These are phyloP conservation scores for Actenoides lindsayi DNA, from an alignment of 2,113 vertebrate genomes.

Conservation along the genomic window DNA sequence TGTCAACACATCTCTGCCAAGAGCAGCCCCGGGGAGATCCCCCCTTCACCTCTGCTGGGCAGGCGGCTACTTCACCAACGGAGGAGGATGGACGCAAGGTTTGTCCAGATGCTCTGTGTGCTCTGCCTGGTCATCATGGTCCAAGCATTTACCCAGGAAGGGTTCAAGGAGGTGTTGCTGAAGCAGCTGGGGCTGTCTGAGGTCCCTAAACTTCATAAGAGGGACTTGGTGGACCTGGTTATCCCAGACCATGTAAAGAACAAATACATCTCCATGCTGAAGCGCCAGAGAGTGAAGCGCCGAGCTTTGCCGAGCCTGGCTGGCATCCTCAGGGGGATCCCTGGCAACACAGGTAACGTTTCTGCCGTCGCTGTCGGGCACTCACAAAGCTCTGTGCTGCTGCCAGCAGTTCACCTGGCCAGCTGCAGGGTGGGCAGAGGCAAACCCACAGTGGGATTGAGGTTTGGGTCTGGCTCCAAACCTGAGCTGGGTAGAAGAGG, in stretches of 20 bases:
- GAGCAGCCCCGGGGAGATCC: background rate
- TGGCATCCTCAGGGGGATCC: conserved; percentile 86
- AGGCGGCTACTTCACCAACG: rapidly evolving
- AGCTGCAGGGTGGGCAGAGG: background rate
- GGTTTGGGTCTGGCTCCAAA: background rate
- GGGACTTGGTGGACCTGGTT: conserved; percentile 84
- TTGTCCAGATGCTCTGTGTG: conserved; percentile 56
- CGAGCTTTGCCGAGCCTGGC: conserved; percentile 87
- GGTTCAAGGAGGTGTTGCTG: conserved; percentile 82
- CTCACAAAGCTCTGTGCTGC: background rate
- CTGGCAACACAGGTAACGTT: conserved; percentile 83
- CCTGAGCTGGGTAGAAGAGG: background rate
- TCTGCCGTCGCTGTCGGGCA: background rate
- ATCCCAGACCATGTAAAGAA: conserved; percentile 84
- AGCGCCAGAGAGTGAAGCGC: conserved; percentile 83
- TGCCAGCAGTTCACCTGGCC: rapidly evolving
- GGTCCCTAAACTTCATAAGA: conserved; percentile 81
- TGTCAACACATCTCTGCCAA: background rate
- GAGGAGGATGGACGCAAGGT: conserved; percentile 28
- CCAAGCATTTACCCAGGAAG: conserved; percentile 77
- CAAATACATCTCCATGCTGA: conserved; percentile 88
- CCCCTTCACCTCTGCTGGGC: background rate
- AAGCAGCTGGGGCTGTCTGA: conserved; percentile 83
- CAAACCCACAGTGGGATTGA: rapidly evolving
- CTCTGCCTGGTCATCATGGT: conserved; percentile 20